Base-by-base conservation (phyloP, 2,888 invertebrate species). In the Dioctria rufipes region DNA sequence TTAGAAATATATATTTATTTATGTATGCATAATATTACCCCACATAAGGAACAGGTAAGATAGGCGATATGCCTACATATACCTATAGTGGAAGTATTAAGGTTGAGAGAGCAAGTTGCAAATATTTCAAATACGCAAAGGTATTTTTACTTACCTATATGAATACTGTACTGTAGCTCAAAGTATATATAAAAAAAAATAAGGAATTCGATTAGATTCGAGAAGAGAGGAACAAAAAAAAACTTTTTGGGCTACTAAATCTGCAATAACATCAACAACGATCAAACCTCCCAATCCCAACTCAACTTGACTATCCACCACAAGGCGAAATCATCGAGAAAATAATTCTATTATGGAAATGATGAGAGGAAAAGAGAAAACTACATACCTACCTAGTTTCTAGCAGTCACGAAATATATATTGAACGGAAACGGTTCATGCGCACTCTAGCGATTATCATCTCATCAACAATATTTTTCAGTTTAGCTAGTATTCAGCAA, bases 361-460 rank as follows among this genome's bases (percentile, higher is more conserved):
- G 25, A 25, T 25, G 2, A 25, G 67, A 11, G 46, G 67, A 67
- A 67, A 67, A 46, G 67, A 49, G 67, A 67, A 67, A 67, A 67
- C 67, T 67, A 67, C 67, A 25, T 25, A 25, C 42, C 25, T 46
- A 6, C 46, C 8, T 8, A 5, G 46, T 46, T 5, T 8, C 8
- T 46, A 8, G 46, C 46, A 25, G 25, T 65, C 65, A 65, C 42
- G 65, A 40, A 65, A 65, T 42, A 25, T 25, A 25, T 25, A 65
- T 63, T 67, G 67, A 67, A 67, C 67, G 67, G 67, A 71, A 54
- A 51, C 39, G 51, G 71, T 54, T 71, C 71, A 71, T 37, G 71
- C 71, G 71, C 71, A 71, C 51, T 51, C 54, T 71, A 46, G 25
- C 9, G 49, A 69, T 69, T 43, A 11, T 49, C 69, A 69, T 69